phyloP scores from a whole-genome alignment of 1,140 invertebrate genomes.

The Camponotus vicinus region DNA sequence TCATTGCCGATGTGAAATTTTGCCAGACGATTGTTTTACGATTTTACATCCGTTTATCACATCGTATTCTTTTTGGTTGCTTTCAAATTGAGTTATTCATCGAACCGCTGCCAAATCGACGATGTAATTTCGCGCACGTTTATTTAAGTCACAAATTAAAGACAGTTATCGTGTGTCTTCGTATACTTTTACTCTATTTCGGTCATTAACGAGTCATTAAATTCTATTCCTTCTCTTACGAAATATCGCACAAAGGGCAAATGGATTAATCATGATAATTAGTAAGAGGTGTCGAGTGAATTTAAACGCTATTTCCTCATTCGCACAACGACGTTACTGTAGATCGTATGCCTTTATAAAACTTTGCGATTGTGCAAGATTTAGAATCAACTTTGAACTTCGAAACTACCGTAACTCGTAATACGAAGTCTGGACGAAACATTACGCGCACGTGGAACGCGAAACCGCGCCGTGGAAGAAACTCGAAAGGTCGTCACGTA shows the following conservation, averaged over 20 bases:
- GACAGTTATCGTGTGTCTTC: neutral
- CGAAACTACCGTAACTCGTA: slow-evolving; percentile 13
- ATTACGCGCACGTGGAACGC: slow-evolving; percentile 36
- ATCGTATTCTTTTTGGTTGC: neutral
- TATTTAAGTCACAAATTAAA: slow-evolving; percentile 4
- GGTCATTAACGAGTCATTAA: slow-evolving; percentile 3
- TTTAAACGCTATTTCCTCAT: neutral
- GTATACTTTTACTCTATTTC: neutral
- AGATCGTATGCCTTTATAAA: slow-evolving; percentile 20
- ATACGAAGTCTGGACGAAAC: slow-evolving; percentile 7
- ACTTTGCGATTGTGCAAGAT: slow-evolving; percentile 48
- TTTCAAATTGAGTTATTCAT: slow-evolving; percentile 4
- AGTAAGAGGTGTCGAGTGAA: slow-evolving; percentile 1
- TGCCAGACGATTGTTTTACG: slow-evolving; percentile 28
- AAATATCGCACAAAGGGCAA: slow-evolving; percentile 5
- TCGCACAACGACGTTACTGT: slow-evolving; percentile 7
- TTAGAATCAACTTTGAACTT: slow-evolving; percentile 40
- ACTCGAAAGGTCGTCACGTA: slow-evolving; percentile 59
- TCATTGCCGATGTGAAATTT: slow-evolving; percentile 69
- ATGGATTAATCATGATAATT: slow-evolving; percentile 27
- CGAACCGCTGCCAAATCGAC: slow-evolving; percentile 4
- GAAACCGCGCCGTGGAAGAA: slow-evolving; percentile 49
- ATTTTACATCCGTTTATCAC: slow-evolving; percentile 11
- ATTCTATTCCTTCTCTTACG: slow-evolving; percentile 31
- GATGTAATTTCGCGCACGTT: neutral